Evolutionary conservation across 2,113 vertebrate species (phyloP).

Genomic region (Ariopsis seemanni): DNA sequence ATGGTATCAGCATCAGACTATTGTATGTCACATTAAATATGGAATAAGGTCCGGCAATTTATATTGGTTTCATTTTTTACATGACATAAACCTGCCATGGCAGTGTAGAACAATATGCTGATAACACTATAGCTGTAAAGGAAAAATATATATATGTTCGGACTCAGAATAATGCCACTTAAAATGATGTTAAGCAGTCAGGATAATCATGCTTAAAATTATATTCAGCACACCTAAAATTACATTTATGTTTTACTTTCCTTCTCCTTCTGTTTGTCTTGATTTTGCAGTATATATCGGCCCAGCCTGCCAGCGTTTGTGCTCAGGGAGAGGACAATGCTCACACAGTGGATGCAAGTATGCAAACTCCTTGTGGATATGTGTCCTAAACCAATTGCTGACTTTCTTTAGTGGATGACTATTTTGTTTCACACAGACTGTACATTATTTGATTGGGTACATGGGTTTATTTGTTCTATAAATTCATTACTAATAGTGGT

Average conservation of each 20-base stretch:
- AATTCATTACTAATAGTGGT: background rate
- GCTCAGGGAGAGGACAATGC: conserved; percentile 95
- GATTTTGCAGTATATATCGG: conserved; percentile 88
- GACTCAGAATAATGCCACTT: background rate
- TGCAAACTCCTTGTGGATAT: conserved; percentile 53
- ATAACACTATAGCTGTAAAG: background rate
- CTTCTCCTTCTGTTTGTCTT: conserved; percentile 40
- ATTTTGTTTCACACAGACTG: background rate
- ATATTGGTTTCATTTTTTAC: background rate
- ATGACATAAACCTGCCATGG: background rate
- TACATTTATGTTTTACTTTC: background rate
- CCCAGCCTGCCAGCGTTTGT: conserved; percentile 93
- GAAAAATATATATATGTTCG: background rate
- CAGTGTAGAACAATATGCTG: background rate
- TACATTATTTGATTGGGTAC: background rate
- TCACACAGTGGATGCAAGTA: conserved; percentile 96
- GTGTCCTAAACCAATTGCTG: background rate
- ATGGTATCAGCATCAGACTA: background rate
- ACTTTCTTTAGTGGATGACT: conserved; percentile 4
- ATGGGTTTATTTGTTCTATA: conserved; percentile 10
- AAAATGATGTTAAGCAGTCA: background rate
- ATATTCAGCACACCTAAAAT: background rate
- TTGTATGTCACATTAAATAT: background rate
- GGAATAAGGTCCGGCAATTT: background rate
- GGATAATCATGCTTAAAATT: background rate